Conservation (phyloP, 2,797 vertebrate species). For the Anguilla anguilla region DNA sequence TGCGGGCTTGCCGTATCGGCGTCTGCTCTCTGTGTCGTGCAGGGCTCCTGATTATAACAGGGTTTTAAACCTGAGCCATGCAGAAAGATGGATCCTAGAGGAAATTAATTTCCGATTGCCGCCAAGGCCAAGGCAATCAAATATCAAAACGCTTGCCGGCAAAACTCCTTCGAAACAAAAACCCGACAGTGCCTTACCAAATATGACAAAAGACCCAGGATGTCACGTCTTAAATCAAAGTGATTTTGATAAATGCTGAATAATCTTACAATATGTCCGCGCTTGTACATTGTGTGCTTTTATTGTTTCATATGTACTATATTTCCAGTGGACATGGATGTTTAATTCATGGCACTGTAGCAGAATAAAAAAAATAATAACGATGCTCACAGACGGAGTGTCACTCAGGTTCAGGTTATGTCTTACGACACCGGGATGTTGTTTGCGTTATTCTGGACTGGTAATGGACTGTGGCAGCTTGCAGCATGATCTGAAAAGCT, state of each 20-base stretch:
- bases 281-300: neutral
- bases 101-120: conserved; percentile 88
- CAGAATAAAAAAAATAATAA: neutral
- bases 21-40: conserved; percentile 77
- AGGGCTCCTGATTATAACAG: conserved; percentile 77
- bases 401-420: neutral
- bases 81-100: conserved; percentile 85
- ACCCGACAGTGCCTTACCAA: conserved; percentile 34
- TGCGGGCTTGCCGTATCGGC: conserved; percentile 69
- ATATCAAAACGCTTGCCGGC: conserved; percentile 80
- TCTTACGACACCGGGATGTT: neutral
- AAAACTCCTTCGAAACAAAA: conserved; percentile 73
- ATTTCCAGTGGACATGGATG: neutral
- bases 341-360: neutral
- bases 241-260: neutral
- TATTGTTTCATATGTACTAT: neutral
- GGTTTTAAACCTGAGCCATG: conserved; percentile 79
- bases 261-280: neutral
- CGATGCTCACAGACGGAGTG: neutral
- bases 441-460: neutral
- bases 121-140: conserved; percentile 83
- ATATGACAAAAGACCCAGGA: neutral
- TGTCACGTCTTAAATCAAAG: neutral
- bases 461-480: too few relatives aligned
- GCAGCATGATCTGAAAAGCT: neutral